Evolutionary conservation across 2,888 invertebrate genomes (phyloP).

Genomic region (Nymphalis urticae): DNA sequence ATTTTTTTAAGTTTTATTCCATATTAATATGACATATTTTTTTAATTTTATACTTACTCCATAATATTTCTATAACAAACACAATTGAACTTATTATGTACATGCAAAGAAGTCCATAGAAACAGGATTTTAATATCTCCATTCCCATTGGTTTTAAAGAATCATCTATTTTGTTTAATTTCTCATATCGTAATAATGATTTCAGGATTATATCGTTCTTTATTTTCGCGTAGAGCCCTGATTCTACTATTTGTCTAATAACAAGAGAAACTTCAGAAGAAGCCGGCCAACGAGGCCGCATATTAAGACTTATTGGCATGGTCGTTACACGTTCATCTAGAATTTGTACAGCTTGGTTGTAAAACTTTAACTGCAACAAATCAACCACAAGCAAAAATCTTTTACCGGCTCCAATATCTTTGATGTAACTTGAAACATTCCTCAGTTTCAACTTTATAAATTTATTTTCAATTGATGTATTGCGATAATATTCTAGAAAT

Average conservation of each 20-base stretch:
- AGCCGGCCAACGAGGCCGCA: conserved; percentile 62
- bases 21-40: not conserved
- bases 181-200: conserved; percentile 14
- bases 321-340: conserved; percentile 46
- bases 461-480: conserved; percentile 44
- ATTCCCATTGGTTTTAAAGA: conserved; percentile 45
- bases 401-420: conserved; percentile 49
- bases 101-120: conserved; percentile 50
- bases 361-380: conserved; percentile 36
- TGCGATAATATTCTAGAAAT: conserved; percentile 46
- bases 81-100: conserved; percentile 48
- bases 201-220: conserved; percentile 1
- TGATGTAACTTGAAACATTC: conserved; percentile 42
- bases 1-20: not conserved
- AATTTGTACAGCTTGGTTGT: conserved; percentile 47
- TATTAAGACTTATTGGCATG: conserved; percentile 47
- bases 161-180: conserved; percentile 9
- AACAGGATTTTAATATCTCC: conserved; percentile 49
- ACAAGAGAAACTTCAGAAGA: conserved; percentile 44
- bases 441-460: conserved; percentile 41
- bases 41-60: conserved; percentile 29
- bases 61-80: conserved; percentile 50
- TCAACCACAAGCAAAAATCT: conserved; percentile 51
- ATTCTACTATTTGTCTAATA: conserved; percentile 47
- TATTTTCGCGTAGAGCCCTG: conserved; percentile 43